Base-by-base conservation (phyloP, 30 jellyfish, hydroid and myxozoan species). In the Pseudorhiza aurosa region DNA sequence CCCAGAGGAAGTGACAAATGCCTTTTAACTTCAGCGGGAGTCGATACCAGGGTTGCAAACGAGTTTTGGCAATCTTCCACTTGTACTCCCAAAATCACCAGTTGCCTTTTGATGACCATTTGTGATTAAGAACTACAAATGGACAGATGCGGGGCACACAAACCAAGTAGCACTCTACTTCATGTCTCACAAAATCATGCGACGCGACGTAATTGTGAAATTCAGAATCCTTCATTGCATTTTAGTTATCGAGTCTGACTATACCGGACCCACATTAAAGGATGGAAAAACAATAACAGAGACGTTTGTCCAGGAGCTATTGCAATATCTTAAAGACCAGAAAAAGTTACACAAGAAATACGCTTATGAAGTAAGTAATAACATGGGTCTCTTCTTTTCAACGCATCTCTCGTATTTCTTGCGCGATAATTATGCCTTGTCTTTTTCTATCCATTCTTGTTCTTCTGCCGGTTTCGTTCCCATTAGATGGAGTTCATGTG, bases 311-410 rank as follows among this genome's bases (percentile, higher is more conserved):
- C 68, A 58, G 33, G 89, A 72, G 24, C 56, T 93, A 36, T 31
- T 93, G 45, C 87, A 65, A 25, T 81, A 28, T 67, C 83, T 93
- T 12, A 93, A 93, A 74, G 85, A 87, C 45, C 97, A 93, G 70
- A 85, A 93, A 77, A 93, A 67, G 49, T 47, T 93, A 27, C 98
- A 93, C 65, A 93, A 93, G 79, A 93, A 93, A 78, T 93, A 81
- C 57, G 98, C 98, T 0, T 93, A 83, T 56, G 88, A 93, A 81
- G 98, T 93, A 60, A 35, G 72, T 15, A 6, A 47, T n/a, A n/a
- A n/a, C n/a, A n/a, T n/a, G n/a, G n/a, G n/a, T n/a, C n/a, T n/a
- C n/a, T n/a, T n/a, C n/a, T n/a, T n/a, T n/a, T n/a, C n/a, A n/a
- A n/a, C n/a, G n/a, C n/a, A n/a, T n/a, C n/a, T n/a, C n/a, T n/a